Percentiles rank a stretch among this genome's conserved stretches.
Conservation (phyloP, 2,113 vertebrate species). For the Xiphorhynchus elegans region DNA sequence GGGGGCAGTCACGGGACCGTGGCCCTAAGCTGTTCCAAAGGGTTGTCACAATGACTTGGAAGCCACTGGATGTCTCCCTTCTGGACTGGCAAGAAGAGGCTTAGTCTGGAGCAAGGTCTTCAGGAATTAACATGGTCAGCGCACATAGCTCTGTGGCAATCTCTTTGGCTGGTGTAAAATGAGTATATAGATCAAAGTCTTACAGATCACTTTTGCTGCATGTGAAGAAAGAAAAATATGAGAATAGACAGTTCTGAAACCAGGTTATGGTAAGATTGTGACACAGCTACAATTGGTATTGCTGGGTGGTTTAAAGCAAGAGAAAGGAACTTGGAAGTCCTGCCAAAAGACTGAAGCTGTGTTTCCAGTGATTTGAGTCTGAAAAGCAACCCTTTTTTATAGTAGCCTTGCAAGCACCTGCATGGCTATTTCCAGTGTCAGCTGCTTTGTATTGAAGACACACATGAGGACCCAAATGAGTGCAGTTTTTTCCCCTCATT, state of each 20-base stretch:
- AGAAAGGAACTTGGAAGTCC: not conserved
- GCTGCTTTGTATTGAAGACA: not conserved
- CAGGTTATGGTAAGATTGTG: not conserved
- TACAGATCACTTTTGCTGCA: not conserved
- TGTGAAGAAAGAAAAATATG: not conserved
- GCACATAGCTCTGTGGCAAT: fast-evolving
- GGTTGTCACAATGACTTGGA: not conserved
- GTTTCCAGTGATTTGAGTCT: not conserved
- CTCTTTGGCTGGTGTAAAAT: not conserved
- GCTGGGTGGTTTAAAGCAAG: not conserved
- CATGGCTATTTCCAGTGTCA: not conserved
- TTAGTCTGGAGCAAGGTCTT: not conserved
- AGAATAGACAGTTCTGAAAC: not conserved
- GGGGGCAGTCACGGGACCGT: fast-evolving
- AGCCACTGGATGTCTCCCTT: not conserved
- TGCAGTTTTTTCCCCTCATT: fast-evolving
- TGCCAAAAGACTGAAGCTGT: not conserved
- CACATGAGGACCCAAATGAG: too few species aligned
- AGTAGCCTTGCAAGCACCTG: not conserved
- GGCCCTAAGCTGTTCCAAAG: not conserved
- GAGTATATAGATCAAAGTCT: fast-evolving
- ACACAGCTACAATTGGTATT: not conserved
- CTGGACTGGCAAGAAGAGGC: not conserved
- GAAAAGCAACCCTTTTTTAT: not conserved
- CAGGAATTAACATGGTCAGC: fast-evolving